Evolutionary conservation across 2,888 invertebrate species (phyloP).

Genomic region (Standfussiana lucernea): DNA sequence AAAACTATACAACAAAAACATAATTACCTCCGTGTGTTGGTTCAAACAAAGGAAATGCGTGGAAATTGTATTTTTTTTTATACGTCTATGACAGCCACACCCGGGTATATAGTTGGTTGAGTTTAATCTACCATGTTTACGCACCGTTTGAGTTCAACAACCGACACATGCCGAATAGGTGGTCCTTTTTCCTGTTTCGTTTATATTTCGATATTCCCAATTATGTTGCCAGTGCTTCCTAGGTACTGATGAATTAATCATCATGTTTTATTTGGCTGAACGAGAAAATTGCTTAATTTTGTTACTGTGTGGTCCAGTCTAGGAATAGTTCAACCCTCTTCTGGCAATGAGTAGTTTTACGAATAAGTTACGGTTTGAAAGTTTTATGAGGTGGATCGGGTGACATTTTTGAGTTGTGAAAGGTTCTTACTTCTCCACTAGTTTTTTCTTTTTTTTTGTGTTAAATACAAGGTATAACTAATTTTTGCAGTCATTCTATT

Average conservation of each 20-base stretch:
- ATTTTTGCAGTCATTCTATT: not conserved
- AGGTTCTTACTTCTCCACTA: not conserved
- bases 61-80: slow-evolving; percentile 66
- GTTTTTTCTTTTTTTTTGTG: not conserved
- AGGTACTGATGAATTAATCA: slow-evolving; percentile 37
- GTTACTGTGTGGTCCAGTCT: slow-evolving; percentile 2
- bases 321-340: not conserved
- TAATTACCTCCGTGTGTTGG: slow-evolving; percentile 63
- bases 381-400: not conserved
- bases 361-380: not conserved
- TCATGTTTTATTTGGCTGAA: slow-evolving; percentile 43
- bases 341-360: not conserved
- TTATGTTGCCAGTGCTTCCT: slow-evolving; percentile 41
- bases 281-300: slow-evolving; percentile 33
- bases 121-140: slow-evolving; percentile 84
- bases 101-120: slow-evolving; percentile 78
- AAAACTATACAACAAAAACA: slow-evolving; percentile 69
- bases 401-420: not conserved
- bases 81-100: slow-evolving; percentile 73
- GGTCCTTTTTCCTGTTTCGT: slow-evolving; percentile 72
- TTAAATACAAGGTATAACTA: not conserved
- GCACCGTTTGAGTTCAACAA: slow-evolving; percentile 81
- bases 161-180: slow-evolving; percentile 76
- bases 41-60: slow-evolving; percentile 65
- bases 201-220: slow-evolving; percentile 60